Conservation (phyloP, 2,888 invertebrate species). For the Epiblema foenella region DNA sequence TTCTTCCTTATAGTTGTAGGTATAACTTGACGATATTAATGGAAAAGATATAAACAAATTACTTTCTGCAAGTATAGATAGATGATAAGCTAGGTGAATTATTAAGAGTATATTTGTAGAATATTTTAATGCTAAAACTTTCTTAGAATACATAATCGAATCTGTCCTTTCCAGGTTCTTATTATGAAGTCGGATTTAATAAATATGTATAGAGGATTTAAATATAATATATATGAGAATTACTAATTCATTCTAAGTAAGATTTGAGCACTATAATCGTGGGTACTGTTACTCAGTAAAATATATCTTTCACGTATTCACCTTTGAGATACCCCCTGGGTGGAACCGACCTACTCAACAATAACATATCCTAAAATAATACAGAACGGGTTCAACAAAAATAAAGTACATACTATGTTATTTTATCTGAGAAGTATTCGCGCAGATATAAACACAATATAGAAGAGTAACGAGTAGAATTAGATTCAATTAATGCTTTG, state of each 20-base stretch:
- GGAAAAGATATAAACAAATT: no score
- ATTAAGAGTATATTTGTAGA: no score
- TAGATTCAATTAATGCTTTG: neutral
- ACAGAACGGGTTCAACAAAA: slow-evolving; percentile 24
- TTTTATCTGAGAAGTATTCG: slow-evolving; percentile 23
- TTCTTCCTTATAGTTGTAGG: no score
- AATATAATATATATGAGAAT: no score
- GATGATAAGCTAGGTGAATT: neutral
- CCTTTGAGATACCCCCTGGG: slow-evolving; percentile 8
- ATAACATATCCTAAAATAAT: slow-evolving; percentile 30
- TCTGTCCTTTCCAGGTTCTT: neutral
- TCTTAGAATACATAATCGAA: neutral
- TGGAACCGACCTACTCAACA: slow-evolving; percentile 1
- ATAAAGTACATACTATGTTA: slow-evolving; percentile 18
- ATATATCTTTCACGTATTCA: slow-evolving; percentile 16
- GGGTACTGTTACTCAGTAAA: neutral
- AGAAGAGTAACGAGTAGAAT: neutral
- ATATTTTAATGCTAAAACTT: neutral
- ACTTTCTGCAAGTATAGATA: neutral
- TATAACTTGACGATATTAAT: no score
- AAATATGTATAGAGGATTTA: no score
- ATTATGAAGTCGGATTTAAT: no score
- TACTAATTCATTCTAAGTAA: no score
- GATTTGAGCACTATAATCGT: neutral
- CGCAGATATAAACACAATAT: slow-evolving; percentile 1